Evolutionary conservation across 2,888 invertebrate species (phyloP).

Genomic region (Chloroclysta siterata): DNA sequence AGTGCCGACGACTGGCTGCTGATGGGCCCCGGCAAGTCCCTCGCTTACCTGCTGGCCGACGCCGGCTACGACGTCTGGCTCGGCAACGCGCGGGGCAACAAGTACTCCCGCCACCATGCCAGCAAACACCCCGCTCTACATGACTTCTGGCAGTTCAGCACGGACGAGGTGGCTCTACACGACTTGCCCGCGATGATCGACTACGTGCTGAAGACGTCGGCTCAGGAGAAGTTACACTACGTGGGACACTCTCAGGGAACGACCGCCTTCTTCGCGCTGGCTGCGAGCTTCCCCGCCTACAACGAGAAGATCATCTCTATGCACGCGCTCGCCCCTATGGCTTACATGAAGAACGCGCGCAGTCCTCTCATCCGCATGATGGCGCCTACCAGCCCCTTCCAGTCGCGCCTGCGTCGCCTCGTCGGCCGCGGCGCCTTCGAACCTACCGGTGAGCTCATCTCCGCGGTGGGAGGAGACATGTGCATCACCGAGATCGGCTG

Average conservation of each 20-base stretch:
- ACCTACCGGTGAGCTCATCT: conserved; percentile 60
- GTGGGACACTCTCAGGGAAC: conserved; percentile 70
- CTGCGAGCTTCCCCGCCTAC: conserved; percentile 66
- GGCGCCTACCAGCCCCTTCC: conserved; percentile 63
- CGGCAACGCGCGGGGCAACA: conserved; percentile 75
- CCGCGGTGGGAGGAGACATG: conserved; percentile 66
- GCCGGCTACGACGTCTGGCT: conserved; percentile 79
- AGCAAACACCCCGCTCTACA: conserved; percentile 65
- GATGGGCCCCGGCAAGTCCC: conserved; percentile 84
- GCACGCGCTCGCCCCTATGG: conserved; percentile 76
- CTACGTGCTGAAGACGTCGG: conserved; percentile 61
- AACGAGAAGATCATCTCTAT: conserved; percentile 70
- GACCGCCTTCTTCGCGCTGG: conserved; percentile 69
- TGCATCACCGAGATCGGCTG: conserved; percentile 65
- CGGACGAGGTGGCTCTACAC: conserved; percentile 73
- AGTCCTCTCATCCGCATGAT: conserved; percentile 76
- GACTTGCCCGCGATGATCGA: conserved; percentile 79
- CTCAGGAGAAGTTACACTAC: conserved; percentile 68
- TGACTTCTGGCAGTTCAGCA: conserved; percentile 78
- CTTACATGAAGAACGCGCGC: conserved; percentile 71
- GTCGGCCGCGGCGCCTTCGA: conserved; percentile 66
- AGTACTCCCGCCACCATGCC: conserved; percentile 68
- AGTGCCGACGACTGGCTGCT: conserved; percentile 89
- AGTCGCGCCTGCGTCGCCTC: conserved; percentile 52
- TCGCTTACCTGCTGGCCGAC: conserved; percentile 70